Evolutionary conservation across 2,797 vertebrate species (phyloP).

Genomic region (Anniella stebbinsi): DNA sequence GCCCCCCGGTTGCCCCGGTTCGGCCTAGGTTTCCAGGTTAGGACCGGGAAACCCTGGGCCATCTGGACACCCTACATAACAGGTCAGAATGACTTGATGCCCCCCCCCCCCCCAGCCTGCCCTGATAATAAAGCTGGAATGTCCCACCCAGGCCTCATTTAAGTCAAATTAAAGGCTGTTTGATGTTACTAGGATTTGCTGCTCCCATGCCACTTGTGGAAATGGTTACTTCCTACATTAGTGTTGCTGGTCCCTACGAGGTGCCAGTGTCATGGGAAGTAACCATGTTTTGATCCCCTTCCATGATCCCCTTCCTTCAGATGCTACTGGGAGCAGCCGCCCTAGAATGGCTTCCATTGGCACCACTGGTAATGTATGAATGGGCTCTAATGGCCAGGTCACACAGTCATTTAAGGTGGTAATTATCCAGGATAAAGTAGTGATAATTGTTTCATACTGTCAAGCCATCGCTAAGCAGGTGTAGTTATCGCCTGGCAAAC

Average conservation of each 20-base stretch:
- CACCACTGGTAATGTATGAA: not conserved
- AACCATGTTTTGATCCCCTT: not conserved
- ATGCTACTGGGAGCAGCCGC: not conserved
- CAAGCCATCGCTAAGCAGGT: not conserved
- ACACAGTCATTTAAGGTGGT: not conserved
- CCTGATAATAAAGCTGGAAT: not conserved
- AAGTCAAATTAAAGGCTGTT: not conserved
- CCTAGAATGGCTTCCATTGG: not conserved
- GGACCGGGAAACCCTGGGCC: no score
- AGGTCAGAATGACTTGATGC: not conserved
- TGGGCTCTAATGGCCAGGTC: not conserved
- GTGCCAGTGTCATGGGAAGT: not conserved
- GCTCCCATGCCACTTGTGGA: not conserved
- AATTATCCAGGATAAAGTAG: not conserved
- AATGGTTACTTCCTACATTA: not conserved
- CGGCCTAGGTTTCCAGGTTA: no score
- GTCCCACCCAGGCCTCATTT: not conserved
- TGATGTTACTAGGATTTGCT: not conserved
- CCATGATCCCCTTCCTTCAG: not conserved
- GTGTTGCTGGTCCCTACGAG: not conserved
- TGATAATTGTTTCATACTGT: not conserved
- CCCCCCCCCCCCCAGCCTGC: not conserved
- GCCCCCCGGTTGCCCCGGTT: no score
- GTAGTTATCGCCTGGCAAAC: not conserved
- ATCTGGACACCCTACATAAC: no score